A percentile compares a stretch with the other conserved stretches of the same genome.
Evolutionary conservation across 1,140 invertebrate species (phyloP).

Genomic region (Euwallacea similis): DNA sequence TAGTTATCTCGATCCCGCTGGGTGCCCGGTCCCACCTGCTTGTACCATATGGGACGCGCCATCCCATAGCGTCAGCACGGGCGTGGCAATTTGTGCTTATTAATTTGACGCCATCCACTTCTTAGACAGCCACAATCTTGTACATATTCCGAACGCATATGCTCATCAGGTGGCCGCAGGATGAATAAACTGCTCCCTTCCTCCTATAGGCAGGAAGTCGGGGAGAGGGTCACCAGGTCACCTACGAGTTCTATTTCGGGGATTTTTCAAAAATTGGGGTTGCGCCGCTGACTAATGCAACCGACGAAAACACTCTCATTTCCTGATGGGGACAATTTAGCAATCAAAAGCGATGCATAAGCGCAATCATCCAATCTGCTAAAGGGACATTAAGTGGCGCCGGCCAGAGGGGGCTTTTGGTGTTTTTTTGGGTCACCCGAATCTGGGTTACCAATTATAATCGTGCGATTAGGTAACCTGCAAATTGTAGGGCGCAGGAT

Average conservation of each 20-base stretch:
- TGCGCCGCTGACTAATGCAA: background rate
- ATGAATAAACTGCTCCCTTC: constrained; percentile 3
- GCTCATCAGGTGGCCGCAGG: background rate
- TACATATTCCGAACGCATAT: background rate
- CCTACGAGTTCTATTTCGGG: background rate
- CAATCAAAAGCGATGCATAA: background rate
- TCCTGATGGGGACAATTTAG: background rate
- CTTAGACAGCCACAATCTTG: background rate
- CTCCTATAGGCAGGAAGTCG: background rate
- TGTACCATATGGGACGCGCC: constrained; percentile 8
- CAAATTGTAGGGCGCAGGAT: no score
- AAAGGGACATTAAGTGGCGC: constrained; percentile 16
- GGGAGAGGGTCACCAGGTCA: background rate
- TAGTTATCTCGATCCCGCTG: background rate
- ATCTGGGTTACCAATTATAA: no score
- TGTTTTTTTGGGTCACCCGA: no score
- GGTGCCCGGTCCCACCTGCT: background rate
- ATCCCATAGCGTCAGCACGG: constrained; percentile 2
- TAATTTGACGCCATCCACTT: background rate
- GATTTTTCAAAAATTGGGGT: background rate
- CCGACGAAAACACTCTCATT: background rate
- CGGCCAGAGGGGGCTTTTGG: background rate
- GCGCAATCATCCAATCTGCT: constrained; percentile 15
- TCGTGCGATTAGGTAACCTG: no score
- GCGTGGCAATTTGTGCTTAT: constrained; percentile 6